Evolutionary conservation across 2,888 invertebrate species (phyloP), one percentile per base, ranked within the genome.

Genomic region (Seira sanloemensis): DNA sequence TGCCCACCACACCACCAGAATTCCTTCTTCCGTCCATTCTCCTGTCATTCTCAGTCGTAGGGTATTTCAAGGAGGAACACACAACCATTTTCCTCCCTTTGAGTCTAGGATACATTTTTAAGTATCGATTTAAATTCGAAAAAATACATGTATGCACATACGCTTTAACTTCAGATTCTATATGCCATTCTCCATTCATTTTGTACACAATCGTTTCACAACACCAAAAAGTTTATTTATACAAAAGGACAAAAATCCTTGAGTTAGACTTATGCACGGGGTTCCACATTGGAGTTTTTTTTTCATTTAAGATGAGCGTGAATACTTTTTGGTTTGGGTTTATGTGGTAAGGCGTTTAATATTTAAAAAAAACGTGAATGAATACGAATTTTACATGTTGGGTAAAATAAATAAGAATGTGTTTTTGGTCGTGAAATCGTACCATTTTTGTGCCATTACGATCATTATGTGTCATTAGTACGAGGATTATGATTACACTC

Each of bases 401-500:
- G 4, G n/a, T 23, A 5, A 62, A 23, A 23, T 19, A 23, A 18
- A 18, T 9, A n/a, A 62, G n/a, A 62, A 62, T n/a, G 19, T 62
- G 62, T 62, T 62, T 62, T 62, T 62, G 19, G 62, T 62, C 62
- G 62, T 62, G 62, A 62, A 62, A 62, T 62, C 62, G 62, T 62
- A 62, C 62, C 62, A 62, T 62, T 62, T 62, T 23, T 62, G 21
- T 62, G 23, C 62, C 62, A 62, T 62, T 62, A 23, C 21, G 62
- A 21, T 62, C 62, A 62, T 62, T 62, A 21, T 19, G 23, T 62
- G 62, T 23, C 62, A 62, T 62, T 62, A 62, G 62, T 62, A 23
- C 62, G 62, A 21, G 21, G 21, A 62, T 62, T 62, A 21, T 62
- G 62, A 62, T 62, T 62, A 62, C 21, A 21, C 12, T 62, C 62